A percentile compares a stretch with the other conserved stretches of the same genome.
Evolutionary conservation across 2,888 invertebrate genomes (phyloP).

Genomic region (Caenorhabditis becei): DNA sequence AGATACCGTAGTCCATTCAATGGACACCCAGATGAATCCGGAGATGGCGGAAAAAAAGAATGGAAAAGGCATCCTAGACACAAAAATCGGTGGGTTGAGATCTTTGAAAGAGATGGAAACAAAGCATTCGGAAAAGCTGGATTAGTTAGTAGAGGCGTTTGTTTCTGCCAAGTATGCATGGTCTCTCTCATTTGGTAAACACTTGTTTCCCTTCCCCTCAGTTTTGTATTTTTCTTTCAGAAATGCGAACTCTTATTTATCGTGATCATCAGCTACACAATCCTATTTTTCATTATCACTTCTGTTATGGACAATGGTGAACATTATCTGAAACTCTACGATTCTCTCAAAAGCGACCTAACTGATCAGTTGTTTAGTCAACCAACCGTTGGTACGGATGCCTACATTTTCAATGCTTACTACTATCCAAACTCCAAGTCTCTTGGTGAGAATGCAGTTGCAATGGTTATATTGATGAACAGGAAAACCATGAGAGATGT

Average conservation of each 20-base stretch:
- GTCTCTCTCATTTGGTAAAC: too few relatives aligned
- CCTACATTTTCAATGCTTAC: constrained; percentile 32
- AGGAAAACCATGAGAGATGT: constrained; percentile 38
- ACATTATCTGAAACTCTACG: not conserved
- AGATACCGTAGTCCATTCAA: too few relatives aligned
- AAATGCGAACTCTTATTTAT: not conserved
- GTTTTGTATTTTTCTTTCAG: not conserved
- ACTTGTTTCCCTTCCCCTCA: too few relatives aligned
- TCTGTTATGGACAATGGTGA: not conserved
- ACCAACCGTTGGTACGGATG: constrained; percentile 6
- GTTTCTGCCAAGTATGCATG: too few relatives aligned
- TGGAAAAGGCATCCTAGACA: too few relatives aligned
- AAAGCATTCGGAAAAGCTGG: too few relatives aligned
- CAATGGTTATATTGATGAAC: constrained; percentile 36
- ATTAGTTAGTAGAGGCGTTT: too few relatives aligned
- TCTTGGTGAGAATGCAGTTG: constrained; percentile 29
- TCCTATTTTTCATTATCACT: not conserved
- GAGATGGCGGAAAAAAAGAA: too few relatives aligned
- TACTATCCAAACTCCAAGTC: constrained; percentile 36
- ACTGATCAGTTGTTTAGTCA: not conserved
- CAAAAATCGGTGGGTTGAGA: too few relatives aligned
- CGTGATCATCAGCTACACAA: not conserved
- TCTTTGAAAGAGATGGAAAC: too few relatives aligned
- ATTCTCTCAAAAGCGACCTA: not conserved
- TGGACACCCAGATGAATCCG: too few relatives aligned